Base-by-base conservation (phyloP, 2,113 vertebrate genomes). In the Thalassarche chlororhynchos region DNA sequence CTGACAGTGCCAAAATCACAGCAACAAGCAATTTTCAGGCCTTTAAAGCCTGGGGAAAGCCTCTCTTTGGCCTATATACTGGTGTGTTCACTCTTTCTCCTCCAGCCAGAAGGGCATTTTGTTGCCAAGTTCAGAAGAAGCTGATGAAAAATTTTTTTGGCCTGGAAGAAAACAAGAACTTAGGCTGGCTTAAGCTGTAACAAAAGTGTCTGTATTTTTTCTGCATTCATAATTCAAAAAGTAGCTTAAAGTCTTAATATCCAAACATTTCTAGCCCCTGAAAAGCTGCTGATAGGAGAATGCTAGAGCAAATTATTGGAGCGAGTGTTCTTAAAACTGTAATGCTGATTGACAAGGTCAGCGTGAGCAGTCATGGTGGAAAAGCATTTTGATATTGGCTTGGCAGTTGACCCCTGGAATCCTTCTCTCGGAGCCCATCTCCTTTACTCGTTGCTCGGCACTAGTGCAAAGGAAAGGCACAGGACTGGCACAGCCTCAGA, bases 181-280 rank as follows among this genome's bases (percentile, higher is more conserved):
- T 96, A 94, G 89, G 26, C 68, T 94, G 83, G 51, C 81, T 94
- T 97, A 94, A 89, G 51, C 70, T 68, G 25, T 74, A 95, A 95
- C 90, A 91, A 84, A 78, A 83, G 10, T 44, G 81, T 71, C 90
- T 94, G 90, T 78, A 74, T 79, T 92, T 95, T 93, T 97, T 82
- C 78, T 89, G 72, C 80, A 81, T 58, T 91, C 58, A 20, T 85
- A 92, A 94, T 82, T 96, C 76, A 38, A 60, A 89, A 95, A 96
- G 88, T 69, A 87, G 89, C 92, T 94, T 86, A 90, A 71, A 77
- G 74, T 87, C 93, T 92, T 96, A 96, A 86, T 68, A 91, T n/a
- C 38, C 69, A 65, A 78, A 69, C 8, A 87, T 71, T 91, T 85
- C 54, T 69, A 75, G 57, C n/a, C 71, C 52, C 42, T 42, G 61